A percentile compares a stretch with the other conserved stretches of the same genome.
Evolutionary conservation across 1,140 invertebrate genomes (phyloP).

Genomic region (Pseudomyrmex gracilis): DNA sequence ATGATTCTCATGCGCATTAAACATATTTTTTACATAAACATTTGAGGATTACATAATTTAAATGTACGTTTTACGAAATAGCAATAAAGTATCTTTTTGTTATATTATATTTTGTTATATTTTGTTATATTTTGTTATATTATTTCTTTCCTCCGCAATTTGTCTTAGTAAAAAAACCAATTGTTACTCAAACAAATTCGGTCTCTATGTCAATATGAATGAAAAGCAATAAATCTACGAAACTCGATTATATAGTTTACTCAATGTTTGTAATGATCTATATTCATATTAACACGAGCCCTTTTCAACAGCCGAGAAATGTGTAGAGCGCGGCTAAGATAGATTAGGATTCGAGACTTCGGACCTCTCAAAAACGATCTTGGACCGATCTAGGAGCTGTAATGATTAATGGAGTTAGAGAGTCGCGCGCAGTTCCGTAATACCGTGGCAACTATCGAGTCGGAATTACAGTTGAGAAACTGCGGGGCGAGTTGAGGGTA

Average conservation of each 20-base stretch:
- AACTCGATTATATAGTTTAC: neutral
- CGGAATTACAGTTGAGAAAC: constrained; percentile 78
- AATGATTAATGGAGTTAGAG: constrained; percentile 77
- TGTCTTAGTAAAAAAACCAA: neutral
- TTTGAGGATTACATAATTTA: no score
- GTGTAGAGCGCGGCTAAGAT: constrained; percentile 40
- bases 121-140: no score
- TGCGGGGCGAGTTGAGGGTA: constrained; percentile 65
- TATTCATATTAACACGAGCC: constrained; percentile 12
- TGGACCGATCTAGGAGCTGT: constrained; percentile 63
- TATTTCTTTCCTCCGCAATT: no score
- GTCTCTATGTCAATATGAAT: neutral
- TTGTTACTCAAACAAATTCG: neutral
- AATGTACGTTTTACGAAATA: no score
- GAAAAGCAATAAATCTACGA: neutral
- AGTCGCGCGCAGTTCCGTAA: constrained; percentile 69
- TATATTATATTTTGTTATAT: no score
- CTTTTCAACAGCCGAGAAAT: constrained; percentile 21
- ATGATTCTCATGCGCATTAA: no score
- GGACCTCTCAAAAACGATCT: constrained; percentile 69
- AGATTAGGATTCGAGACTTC: constrained; percentile 68
- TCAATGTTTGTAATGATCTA: neutral
- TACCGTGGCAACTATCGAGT: constrained; percentile 76
- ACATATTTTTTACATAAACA: no score
- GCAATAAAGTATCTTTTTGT: neutral